Conservation (phyloP, 1,140 invertebrate genomes). For the Pogonomyrmex californicus region DNA sequence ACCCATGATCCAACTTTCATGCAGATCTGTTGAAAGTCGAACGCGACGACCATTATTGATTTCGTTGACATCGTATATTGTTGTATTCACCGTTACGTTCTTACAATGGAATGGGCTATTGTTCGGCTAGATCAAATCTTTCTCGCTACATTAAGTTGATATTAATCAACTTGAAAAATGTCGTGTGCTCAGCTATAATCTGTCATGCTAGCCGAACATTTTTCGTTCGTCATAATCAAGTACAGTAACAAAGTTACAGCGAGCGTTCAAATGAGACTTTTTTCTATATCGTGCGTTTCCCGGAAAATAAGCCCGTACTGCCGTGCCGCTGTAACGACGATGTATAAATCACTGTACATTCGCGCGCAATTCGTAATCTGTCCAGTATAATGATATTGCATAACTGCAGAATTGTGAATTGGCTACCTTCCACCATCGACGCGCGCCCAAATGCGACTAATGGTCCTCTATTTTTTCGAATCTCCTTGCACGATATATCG, state of each 20-base stretch:
- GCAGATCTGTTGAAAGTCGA: neutral
- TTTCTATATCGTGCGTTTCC: conserved; percentile 24
- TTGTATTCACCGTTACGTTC: neutral
- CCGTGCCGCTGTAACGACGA: neutral
- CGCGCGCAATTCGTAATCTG: conserved; percentile 42
- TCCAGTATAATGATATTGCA: conserved; percentile 40
- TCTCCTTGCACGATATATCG: neutral
- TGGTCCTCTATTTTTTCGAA: conserved; percentile 2
- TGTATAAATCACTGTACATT: conserved; percentile 56
- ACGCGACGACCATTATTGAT: conserved; percentile 11
- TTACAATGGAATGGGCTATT: conserved; percentile 32
- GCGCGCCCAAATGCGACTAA: conserved; percentile 16
- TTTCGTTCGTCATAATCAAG: conserved; percentile 28
- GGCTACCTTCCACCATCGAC: neutral
- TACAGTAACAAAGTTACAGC: neutral
- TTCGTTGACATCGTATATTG: neutral
- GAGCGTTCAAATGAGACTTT: conserved; percentile 26
- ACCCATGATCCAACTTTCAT: conserved; percentile 19
- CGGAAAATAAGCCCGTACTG: neutral
- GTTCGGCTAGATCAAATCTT: neutral
- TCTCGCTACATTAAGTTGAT: neutral
- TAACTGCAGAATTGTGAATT: neutral
- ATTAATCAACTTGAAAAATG: conserved; percentile 62
- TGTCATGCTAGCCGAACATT: conserved; percentile 2
- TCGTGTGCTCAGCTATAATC: neutral